These are phyloP conservation scores for Keiferia lycopersicella DNA, from an alignment of 2,888 invertebrate species.

Conservation along the genomic window DNA sequence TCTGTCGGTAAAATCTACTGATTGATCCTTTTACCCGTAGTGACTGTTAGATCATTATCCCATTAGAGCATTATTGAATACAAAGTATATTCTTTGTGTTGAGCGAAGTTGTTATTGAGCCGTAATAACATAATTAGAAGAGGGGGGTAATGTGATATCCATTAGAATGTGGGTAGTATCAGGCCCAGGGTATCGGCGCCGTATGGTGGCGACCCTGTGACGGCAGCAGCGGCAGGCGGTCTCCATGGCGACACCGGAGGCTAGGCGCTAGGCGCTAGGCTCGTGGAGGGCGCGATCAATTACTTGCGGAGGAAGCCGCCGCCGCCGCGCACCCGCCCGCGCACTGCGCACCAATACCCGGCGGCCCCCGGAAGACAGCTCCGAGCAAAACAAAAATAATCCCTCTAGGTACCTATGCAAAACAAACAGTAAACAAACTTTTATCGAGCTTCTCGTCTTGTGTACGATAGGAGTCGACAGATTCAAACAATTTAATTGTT, in stretches of 20 bases:
- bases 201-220: conserved; percentile 56
- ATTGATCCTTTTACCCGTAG: neutral
- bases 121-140: conserved; percentile 24
- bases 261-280: conserved; percentile 43
- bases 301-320: conserved; percentile 56
- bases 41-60: conserved; percentile 1
- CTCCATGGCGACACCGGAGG: conserved; percentile 68
- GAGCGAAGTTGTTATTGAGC: conserved; percentile 17
- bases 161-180: conserved; percentile 32
- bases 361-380: conserved; percentile 33
- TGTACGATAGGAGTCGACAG: neutral
- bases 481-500: neutral
- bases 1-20: neutral
- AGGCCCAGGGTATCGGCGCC: conserved; percentile 38
- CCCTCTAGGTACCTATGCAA: neutral
- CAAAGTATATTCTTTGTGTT: conserved; percentile 16
- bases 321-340: conserved; percentile 47
- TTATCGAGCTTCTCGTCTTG: neutral
- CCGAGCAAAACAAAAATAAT: conserved; percentile 24
- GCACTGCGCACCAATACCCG: conserved; percentile 36
- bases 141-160: conserved; percentile 23
- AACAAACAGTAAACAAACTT: conserved; percentile 10
- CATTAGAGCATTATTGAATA: conserved; percentile 10
- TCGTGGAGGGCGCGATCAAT: conserved; percentile 65
- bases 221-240: conserved; percentile 68